These are phyloP conservation scores for Rhopalosiphum nymphaeae DNA, from an alignment of 2,888 invertebrate species.

Conservation along the genomic window DNA sequence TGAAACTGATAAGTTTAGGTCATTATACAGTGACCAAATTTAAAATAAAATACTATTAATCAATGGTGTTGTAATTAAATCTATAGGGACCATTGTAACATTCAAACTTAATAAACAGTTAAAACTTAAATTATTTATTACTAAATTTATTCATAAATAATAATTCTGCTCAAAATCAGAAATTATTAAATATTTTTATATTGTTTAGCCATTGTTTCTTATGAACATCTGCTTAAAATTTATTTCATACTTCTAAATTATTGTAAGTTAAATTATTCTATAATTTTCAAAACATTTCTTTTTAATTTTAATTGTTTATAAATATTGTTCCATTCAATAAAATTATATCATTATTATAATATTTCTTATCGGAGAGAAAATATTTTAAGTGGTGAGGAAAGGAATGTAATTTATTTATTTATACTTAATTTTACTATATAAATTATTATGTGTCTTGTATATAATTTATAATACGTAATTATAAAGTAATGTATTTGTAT, in stretches of 20 bases:
- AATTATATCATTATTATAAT: background rate
- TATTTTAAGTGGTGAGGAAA: background rate
- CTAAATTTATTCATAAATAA: slow-evolving; percentile 14
- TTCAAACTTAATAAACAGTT: background rate
- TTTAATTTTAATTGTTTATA: background rate
- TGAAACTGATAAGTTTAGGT: background rate
- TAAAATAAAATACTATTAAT: background rate
- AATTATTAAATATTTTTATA: slow-evolving; percentile 60
- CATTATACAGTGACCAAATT: background rate
- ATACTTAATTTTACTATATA: background rate
- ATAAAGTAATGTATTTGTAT: slow-evolving; percentile 23
- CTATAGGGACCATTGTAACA: slow-evolving; percentile 40
- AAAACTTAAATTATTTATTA: slow-evolving; percentile 33
- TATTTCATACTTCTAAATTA: background rate
- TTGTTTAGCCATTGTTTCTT: background rate
- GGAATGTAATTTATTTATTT: slow-evolving; percentile 13
- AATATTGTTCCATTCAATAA: background rate
- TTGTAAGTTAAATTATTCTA: background rate
- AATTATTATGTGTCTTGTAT: background rate
- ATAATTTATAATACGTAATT: slow-evolving; percentile 18
- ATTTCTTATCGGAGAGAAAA: slow-evolving; percentile 37
- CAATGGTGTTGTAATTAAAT: slow-evolving; percentile 16
- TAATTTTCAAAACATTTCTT: background rate
- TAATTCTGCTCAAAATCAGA: slow-evolving; percentile 49
- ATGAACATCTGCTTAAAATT: background rate